Percentiles rank a stretch among this genome's conserved stretches.
phyloP scores from a whole-genome alignment of 1,140 invertebrate species.

The Atta cephalotes region DNA sequence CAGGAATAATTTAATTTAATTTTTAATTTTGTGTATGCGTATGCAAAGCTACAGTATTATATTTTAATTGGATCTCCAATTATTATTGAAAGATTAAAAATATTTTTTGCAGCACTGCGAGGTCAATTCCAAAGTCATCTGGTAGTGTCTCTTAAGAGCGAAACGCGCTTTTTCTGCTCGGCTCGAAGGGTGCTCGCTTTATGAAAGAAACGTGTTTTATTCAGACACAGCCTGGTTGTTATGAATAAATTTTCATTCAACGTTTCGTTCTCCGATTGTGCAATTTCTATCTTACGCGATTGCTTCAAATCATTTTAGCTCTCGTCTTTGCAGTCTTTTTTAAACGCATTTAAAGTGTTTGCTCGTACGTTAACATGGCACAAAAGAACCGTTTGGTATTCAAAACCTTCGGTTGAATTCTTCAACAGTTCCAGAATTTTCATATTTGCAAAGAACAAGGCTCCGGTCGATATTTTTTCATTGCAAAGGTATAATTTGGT shows the following conservation, averaged over 20 bases:
- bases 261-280: slow-evolving; percentile 46
- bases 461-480: not conserved
- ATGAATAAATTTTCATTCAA: slow-evolving; percentile 72
- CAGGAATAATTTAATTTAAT: not conserved
- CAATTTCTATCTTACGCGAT: slow-evolving; percentile 67
- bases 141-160: not conserved
- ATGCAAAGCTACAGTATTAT: not conserved
- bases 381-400: not conserved
- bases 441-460: not conserved
- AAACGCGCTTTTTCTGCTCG: not conserved
- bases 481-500: not conserved
- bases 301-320: slow-evolving; percentile 28
- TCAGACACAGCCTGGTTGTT: slow-evolving; percentile 43
- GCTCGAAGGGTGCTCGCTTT: slow-evolving; percentile 19
- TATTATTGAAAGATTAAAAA: slow-evolving; percentile 3
- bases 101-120: not conserved
- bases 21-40: not conserved
- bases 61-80: not conserved
- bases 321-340: not conserved
- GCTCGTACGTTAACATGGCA: slow-evolving; percentile 1
- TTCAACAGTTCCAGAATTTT: not conserved
- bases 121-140: slow-evolving; percentile 16
- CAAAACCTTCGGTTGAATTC: not conserved
- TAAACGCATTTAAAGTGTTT: not conserved
- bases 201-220: slow-evolving; percentile 75